Evolutionary conservation across 2,113 vertebrate genomes (phyloP), one percentile per base, ranked within the genome.

Genomic region (Silurus asotus): DNA sequence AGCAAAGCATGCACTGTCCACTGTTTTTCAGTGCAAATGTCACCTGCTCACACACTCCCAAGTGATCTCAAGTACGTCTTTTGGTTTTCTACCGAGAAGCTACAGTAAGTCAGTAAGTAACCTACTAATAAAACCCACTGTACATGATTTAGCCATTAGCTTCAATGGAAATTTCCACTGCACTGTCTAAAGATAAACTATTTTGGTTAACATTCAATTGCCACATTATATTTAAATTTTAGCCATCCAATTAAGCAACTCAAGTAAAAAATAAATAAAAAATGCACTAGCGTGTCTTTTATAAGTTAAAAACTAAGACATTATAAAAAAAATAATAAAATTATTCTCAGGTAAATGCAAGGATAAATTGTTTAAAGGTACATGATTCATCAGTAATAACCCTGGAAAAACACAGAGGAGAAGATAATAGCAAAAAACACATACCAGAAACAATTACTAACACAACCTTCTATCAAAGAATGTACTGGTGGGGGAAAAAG

Each of bases 311-410:
- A 13, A 37, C 37, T 37, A 37, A 37, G 37, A 37, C 37, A 37
- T 37, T 37, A 37, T 37, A 37, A 37, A 37, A 37, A 37, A 37
- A 37, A 37, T 37, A 37, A 37, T 37, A 37, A 1, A 37, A 1
- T 37, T 37, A 1, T 37, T 37, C 37, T 37, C 37, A 37, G 37
- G 48, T 37, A 45, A 74, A 25, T 56, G 23, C 20, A 64, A 70
- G 14, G 48, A 69, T 48, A 74, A 81, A 77, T 45, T 45, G 49
- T 64, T 10, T 59, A 84, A 15, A 48, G 82, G 53, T 88, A 83
- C 69, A 87, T 88, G 90, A 92, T 89, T 88, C 88, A 86, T 87
- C 83, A 70, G 45, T 84, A 65, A 89, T 92, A 90, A 88, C 93
- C 90, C 45, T 88, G 25, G 23, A 53, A 15, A 25, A 67, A 59